Base-by-base conservation (phyloP, 1,140 invertebrate genomes). In the Saccostrea cuccullata region DNA sequence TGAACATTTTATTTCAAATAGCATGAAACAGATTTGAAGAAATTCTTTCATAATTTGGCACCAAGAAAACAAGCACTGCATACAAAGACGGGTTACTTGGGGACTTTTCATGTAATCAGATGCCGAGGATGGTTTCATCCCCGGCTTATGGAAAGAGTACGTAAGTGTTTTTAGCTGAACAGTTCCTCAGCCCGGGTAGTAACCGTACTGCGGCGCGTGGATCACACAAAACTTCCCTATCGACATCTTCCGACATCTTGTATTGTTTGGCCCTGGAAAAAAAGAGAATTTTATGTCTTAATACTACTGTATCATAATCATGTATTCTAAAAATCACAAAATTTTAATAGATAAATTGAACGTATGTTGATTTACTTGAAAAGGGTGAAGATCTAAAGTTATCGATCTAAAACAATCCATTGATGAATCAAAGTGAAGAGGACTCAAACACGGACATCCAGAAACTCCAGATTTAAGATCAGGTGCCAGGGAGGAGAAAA, bases 141-240 rank as follows among this genome's bases (percentile, higher is more conserved):
- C 9, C 47, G 47, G 47, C 47, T 47, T 47, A 47, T 47, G 47
- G 47, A 47, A 8, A 47, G 47, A 47, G 5, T 3, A 47, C 47
- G 5, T 9, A 9, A 8, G 47, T 47, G 9, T 9, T 47, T 5
- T 47, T 5, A 47, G 5, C 6, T 5, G 17, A 77, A 3, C 0
- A 30, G 30, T 36, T 36, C 30, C 30, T 77, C 26, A 77, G 23
- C 70, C 23, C 13, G 70, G 26, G 12, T 77, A 77, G 15, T 77
- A 77, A 30, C 70, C 70, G 9, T 77, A 77, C 23, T 77, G 70
- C 11, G 70, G 70, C 23, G 70, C 26, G 26, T 77, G 70, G 11
- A 77, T 77, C 70, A 77, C 70, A 77, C 70, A 77, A 77, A 77
- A 77, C 12, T 77, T 77, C 3, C 70, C 70, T 36, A 77, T 77